Percentiles rank a stretch among this genome's conserved stretches.
These are phyloP conservation scores for Pampus argenteus DNA, from an alignment of 2,797 vertebrate genomes.

Conservation along the genomic window DNA sequence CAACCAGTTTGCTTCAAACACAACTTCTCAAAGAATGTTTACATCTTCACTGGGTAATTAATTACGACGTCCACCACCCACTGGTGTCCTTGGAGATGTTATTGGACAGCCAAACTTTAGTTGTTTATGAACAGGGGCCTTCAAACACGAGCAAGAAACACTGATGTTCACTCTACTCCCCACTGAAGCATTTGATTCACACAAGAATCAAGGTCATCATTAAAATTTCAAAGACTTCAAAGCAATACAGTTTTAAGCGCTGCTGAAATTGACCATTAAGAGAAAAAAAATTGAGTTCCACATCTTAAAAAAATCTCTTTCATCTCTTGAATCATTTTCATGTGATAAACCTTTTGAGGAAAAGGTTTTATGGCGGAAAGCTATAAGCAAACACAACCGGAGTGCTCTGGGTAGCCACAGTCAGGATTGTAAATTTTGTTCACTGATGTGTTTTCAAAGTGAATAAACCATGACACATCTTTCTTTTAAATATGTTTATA, in stretches of 20 bases:
- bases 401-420: constrained; percentile 20
- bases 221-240: constrained; percentile 77
- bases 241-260: constrained; percentile 56
- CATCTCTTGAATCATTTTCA: constrained; percentile 63
- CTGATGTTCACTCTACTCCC: constrained; percentile 37
- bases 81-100: constrained; percentile 65
- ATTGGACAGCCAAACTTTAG: constrained; percentile 49
- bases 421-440: constrained; percentile 25
- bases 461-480: not conserved
- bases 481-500: not conserved
- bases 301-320: constrained; percentile 73
- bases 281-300: constrained; percentile 32
- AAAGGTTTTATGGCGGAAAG: constrained; percentile 21
- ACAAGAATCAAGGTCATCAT: constrained; percentile 74
- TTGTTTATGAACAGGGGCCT: constrained; percentile 31
- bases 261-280: constrained; percentile 74
- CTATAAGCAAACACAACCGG: constrained; percentile 33
- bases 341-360: constrained; percentile 49
- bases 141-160: constrained; percentile 38
- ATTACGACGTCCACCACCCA: constrained; percentile 55
- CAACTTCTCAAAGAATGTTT: constrained; percentile 51
- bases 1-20: constrained; percentile 36
- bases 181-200: constrained; percentile 55
- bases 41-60: constrained; percentile 59
- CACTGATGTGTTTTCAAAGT: constrained; percentile 29